Conservation (phyloP, 2,888 invertebrate genomes). For the Spisula solida region DNA sequence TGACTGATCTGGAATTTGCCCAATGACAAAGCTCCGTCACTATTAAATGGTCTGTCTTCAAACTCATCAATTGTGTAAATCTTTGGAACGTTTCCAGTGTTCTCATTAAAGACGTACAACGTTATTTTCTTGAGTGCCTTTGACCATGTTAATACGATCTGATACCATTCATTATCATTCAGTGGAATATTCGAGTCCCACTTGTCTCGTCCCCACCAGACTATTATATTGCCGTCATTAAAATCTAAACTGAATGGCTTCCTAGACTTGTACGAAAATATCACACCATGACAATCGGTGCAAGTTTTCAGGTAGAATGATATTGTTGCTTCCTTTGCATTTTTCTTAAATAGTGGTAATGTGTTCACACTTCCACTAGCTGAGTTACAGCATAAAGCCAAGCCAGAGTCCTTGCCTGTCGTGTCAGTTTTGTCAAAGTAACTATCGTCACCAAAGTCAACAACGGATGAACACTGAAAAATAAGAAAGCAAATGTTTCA, state of each 20-base stretch:
- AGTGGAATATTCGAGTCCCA: constrained; percentile 48
- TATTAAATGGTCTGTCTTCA: constrained; percentile 43
- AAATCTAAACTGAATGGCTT: constrained; percentile 59
- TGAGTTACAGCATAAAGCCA: constrained; percentile 58
- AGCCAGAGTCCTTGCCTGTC: constrained; percentile 42
- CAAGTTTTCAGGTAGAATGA: constrained; percentile 65
- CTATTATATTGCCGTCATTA: constrained; percentile 41
- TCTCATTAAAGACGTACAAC: constrained; percentile 50
- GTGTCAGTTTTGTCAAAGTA: constrained; percentile 50
- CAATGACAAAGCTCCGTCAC: constrained; percentile 57
- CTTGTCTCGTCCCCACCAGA: constrained; percentile 42
- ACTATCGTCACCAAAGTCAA: constrained; percentile 47
- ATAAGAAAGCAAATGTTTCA: background rate
- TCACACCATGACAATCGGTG: constrained; percentile 57
- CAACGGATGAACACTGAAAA: constrained; percentile 35
- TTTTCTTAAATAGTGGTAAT: constrained; percentile 44
- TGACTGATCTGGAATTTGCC: constrained; percentile 63
- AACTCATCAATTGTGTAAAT: constrained; percentile 38
- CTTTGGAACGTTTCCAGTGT: constrained; percentile 17
- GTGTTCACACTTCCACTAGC: constrained; percentile 48
- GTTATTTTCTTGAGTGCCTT: constrained; percentile 17
- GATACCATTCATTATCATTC: constrained; percentile 61
- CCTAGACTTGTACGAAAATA: constrained; percentile 57
- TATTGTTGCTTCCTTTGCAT: constrained; percentile 37
- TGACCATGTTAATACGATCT: constrained; percentile 53